These are phyloP conservation scores for Meganola albula DNA, from an alignment of 2,888 invertebrate species.

Conservation along the genomic window DNA sequence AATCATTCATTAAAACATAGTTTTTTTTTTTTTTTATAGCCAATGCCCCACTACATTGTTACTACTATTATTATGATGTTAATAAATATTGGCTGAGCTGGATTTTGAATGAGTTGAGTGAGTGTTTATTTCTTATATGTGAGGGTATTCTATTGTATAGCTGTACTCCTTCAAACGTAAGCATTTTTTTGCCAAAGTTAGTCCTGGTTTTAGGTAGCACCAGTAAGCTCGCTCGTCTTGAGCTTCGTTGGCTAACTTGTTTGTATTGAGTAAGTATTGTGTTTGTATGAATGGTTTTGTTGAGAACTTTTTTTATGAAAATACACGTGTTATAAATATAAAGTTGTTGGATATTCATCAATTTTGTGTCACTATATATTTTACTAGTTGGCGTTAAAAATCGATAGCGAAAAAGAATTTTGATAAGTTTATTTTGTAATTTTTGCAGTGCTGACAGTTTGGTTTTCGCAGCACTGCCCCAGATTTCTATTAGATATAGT, in stretches of 20 bases:
- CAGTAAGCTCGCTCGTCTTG: slow-evolving; percentile 5
- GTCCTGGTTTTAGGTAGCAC: slow-evolving; percentile 4
- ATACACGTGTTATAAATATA: slow-evolving; percentile 1
- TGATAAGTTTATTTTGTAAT: slow-evolving; percentile 4
- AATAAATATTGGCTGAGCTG: too few relatives aligned
- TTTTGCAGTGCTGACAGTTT: slow-evolving; percentile 5
- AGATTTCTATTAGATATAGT: slow-evolving; percentile 6
- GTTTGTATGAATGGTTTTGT: not conserved
- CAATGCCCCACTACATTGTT: too few relatives aligned
- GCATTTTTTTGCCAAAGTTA: slow-evolving; percentile 3
- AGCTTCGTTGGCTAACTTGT: slow-evolving; percentile 3
- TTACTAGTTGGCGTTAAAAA: not conserved
- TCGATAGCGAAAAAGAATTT: slow-evolving; percentile 1
- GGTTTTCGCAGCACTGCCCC: slow-evolving; percentile 4
- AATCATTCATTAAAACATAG: too few relatives aligned
- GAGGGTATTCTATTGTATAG: slow-evolving; percentile 21
- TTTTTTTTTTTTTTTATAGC: too few relatives aligned
- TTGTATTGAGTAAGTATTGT: not conserved
- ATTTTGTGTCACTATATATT: slow-evolving; percentile 1
- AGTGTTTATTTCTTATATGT: not conserved
- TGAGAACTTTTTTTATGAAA: slow-evolving; percentile 1
- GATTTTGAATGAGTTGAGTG: not conserved
- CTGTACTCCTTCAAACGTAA: slow-evolving; percentile 5
- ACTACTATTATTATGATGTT: too few relatives aligned
- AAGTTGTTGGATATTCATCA: slow-evolving; percentile 1